Evolutionary conservation across 2,888 invertebrate genomes (phyloP).

Genomic region (Stenodera caucasica): DNA sequence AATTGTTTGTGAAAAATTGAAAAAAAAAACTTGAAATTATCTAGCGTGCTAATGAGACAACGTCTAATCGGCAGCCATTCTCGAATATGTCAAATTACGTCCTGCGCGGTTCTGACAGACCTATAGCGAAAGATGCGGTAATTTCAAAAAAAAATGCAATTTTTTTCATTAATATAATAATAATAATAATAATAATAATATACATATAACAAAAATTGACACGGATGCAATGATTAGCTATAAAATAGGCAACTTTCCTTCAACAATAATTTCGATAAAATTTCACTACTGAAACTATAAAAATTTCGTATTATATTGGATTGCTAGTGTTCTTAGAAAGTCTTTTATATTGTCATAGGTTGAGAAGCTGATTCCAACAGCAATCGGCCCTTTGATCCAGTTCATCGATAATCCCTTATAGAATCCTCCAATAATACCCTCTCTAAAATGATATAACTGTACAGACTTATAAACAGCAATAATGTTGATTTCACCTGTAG

Average conservation of each 20-base stretch:
- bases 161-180: conserved; percentile 17
- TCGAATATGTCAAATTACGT: neutral
- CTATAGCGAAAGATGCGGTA: neutral
- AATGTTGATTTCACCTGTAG: conserved; percentile 66
- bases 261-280: conserved; percentile 4
- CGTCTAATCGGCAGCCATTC: conserved; percentile 12
- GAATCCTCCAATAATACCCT: conserved; percentile 86
- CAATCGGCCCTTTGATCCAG: conserved; percentile 93
- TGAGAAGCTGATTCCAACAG: conserved; percentile 94
- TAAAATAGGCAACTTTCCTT: conserved; percentile 21
- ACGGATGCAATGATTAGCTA: too few species aligned
- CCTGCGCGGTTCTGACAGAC: conserved; percentile 7
- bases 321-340: conserved; percentile 56
- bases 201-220: too few species aligned
- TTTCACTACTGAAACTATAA: conserved; percentile 16
- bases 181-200: conserved; percentile 7
- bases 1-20: neutral
- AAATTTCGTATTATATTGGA: conserved; percentile 36
- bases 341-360: conserved; percentile 83
- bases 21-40: conserved; percentile 6
- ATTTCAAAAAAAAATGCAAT: neutral
- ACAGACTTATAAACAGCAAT: neutral
- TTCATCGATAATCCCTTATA: conserved; percentile 99
- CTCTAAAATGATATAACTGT: conserved; percentile 64
- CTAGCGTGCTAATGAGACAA: conserved; percentile 8